Evolutionary conservation across 2,113 vertebrate genomes (phyloP), one percentile per base, ranked within the genome.

Genomic region (Leptosomus discolor): DNA sequence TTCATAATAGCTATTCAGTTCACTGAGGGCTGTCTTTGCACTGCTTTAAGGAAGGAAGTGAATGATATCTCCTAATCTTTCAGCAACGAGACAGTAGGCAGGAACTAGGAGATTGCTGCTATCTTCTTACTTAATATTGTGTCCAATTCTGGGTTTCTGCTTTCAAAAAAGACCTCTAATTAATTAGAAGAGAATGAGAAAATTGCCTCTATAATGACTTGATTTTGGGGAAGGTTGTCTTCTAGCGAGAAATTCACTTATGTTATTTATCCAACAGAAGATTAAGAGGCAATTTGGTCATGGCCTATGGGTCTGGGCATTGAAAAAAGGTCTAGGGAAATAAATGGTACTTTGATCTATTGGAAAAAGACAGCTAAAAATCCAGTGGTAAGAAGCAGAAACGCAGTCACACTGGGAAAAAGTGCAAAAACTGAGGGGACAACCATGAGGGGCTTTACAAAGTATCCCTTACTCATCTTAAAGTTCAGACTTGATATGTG

Each of bases 221-320:
- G 64, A 43, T 91, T 76, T 48, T 67, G 81, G 51, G n/a, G 57
- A 89, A 89, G 22, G 70, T 76, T 96, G 89, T 85, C 74, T 83
- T 92, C 53, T 34, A 65, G 36, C 82, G 74, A 94, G 29, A 79
- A 89, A 92, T 75, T 87, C 46, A 39, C 36, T 83, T 71, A 36
- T 0, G 13, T 76, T 95, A 77, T 94, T 97, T 97, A 94, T 94
- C 79, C 64, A 91, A 75, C 68, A 39, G 77, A 93, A 96, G 89
- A 94, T 92, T 85, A 94, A 96, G 76, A 94, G 71, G 68, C 88
- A 92, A 87, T 86, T 96, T 82, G 71, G 88, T 81, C 71, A 45
- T 30, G 36, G 76, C 76, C 73, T 78, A 13, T 46, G 24, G 76
- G 89, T 84, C 56, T 70, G 46, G 8, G 43, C 46, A 53, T 20